Percentiles rank a stretch among this genome's conserved stretches.
These are phyloP conservation scores for Cercopithecus neglectus DNA, from an alignment of 2,797 vertebrate genomes.

Conservation along the genomic window DNA sequence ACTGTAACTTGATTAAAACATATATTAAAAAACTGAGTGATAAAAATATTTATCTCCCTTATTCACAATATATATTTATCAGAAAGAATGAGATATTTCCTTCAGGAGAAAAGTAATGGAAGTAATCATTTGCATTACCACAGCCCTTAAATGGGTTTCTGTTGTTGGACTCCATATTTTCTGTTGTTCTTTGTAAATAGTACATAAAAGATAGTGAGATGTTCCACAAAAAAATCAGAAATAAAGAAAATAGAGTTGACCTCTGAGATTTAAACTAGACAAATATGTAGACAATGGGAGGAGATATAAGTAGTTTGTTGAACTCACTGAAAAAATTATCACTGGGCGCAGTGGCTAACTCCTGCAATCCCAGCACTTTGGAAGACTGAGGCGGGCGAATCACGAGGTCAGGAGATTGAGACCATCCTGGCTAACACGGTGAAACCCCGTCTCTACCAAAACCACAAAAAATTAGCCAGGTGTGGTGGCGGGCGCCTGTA, in stretches of 20 bases:
- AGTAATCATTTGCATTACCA: background rate
- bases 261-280: background rate
- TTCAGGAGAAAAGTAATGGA: background rate
- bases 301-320: background rate
- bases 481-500: too few relatives aligned
- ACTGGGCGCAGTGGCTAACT: too few relatives aligned
- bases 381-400: too few relatives aligned
- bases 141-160: background rate
- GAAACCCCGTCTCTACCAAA: too few relatives aligned
- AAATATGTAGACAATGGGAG: background rate
- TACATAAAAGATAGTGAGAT: background rate
- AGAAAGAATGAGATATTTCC: background rate
- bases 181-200: background rate
- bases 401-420: too few relatives aligned
- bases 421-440: too few relatives aligned
- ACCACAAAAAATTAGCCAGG: too few relatives aligned
- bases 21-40: background rate
- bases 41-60: conserved; percentile 21
- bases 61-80: background rate
- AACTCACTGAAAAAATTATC: background rate
- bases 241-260: conserved; percentile 34
- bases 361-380: too few relatives aligned
- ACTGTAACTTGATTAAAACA: background rate
- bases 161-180: background rate
- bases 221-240: background rate